Evolutionary conservation across 2,113 vertebrate genomes (phyloP), one percentile per base, ranked within the genome.

Genomic region (Cricetomys ansorgei): DNA sequence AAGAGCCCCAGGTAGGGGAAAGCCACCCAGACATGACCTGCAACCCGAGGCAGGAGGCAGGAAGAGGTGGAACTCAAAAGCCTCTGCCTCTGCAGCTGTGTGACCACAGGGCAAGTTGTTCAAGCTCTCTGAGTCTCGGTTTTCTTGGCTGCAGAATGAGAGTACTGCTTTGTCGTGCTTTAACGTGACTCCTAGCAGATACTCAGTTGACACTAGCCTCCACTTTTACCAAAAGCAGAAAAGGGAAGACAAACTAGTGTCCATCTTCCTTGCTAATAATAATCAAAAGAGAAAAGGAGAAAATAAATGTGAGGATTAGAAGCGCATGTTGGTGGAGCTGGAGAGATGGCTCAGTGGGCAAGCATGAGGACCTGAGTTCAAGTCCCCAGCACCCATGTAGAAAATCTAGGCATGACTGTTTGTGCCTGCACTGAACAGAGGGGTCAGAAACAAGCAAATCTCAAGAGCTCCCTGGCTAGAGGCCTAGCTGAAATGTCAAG

Each of bases 31-130:
- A 55, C 48, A 34, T 0, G 25, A 92, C 27, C 9, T 13, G 29
- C 45, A 11, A 10, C 3, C 48, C 31, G 19, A 70, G 69, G 64
- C 77, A 6, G 8, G 65, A 29, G 53, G 48, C 50, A 25, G 45
- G 16, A 80, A 64, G 50, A 31, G 11, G 12, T 2, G 2, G 57
- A 72, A 57, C 25, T 86, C 45, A 73, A 64, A 69, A 69, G 57
- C 7, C n/a, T 73, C 70, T 34, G 73, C 48, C 55, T 65, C 37
- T 31, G 29, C 4, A 70, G 43, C 29, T 45, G 5, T 29, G 59
- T 57, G 89, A 91, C 29, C 87, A 72, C n/a, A 87, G 43, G 45
- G 19, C 53, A 96, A 64, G 88, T 59, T 62, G 75, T 53, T 88
- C 45, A 11, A 80, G 27, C 27, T 93, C 59, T 89, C 79, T 29